These are phyloP conservation scores for Mormyrus proboscirostris DNA, from an alignment of 2,797 vertebrate genomes.

Conservation along the genomic window DNA sequence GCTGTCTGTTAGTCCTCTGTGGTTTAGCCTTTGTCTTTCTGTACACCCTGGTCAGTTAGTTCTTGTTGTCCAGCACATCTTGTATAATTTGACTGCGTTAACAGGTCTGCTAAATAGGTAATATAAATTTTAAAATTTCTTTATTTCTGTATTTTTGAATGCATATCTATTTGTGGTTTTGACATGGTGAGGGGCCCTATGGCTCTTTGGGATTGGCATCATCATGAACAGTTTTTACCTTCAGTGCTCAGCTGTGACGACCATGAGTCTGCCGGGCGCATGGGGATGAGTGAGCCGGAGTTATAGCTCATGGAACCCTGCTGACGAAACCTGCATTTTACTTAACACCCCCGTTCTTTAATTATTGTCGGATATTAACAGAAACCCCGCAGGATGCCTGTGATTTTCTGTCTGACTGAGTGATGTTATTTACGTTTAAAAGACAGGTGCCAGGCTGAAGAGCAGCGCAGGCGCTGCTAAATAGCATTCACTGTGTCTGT, in stretches of 20 bases:
- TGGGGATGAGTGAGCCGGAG: neutral
- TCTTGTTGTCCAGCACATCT: neutral
- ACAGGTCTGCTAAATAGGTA: neutral
- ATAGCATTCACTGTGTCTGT: neutral
- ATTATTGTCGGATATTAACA: neutral
- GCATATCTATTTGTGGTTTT: neutral
- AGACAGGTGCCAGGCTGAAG: neutral
- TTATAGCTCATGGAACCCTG: neutral
- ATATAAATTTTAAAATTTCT: neutral
- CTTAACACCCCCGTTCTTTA: neutral
- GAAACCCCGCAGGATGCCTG: neutral
- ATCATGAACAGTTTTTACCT: neutral
- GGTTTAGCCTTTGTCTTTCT: neutral
- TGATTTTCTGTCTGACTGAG: neutral
- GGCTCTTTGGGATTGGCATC: neutral
- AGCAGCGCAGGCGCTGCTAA: neutral
- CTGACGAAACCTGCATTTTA: neutral
- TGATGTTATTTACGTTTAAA: neutral
- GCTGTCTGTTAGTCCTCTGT: neutral
- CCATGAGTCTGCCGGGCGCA: neutral
- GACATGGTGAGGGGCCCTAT: neutral
- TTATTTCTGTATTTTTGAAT: neutral
- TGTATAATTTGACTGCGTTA: neutral
- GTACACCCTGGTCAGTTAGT: neutral
- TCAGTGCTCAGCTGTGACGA: neutral